A percentile compares a stretch with the other conserved stretches of the same genome.
These are phyloP conservation scores for Balearica regulorum DNA, from an alignment of 2,797 vertebrate genomes.

Conservation along the genomic window DNA sequence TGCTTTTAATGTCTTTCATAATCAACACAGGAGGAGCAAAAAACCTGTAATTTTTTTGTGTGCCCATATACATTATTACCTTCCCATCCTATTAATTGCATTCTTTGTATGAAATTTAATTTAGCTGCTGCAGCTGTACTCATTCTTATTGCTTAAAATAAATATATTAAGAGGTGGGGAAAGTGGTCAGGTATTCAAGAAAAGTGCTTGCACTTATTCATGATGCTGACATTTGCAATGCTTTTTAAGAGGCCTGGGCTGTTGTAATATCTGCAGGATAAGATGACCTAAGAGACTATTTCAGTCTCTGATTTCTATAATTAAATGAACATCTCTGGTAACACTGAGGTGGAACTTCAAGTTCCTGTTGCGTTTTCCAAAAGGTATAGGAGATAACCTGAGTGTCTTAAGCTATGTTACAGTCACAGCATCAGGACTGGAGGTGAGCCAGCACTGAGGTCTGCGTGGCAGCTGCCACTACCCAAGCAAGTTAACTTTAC, in stretches of 20 bases:
- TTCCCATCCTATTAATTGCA: background rate
- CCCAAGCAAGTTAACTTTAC: background rate
- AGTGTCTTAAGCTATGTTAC: background rate
- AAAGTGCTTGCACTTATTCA: background rate
- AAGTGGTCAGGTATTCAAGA: background rate
- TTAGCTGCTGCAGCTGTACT: background rate
- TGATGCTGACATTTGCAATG: background rate
- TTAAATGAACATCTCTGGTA: background rate
- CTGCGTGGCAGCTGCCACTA: background rate
- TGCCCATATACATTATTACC: background rate
- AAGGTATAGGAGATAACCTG: background rate
- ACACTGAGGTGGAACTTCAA: background rate
- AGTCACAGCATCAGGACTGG: background rate
- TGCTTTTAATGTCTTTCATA: background rate
- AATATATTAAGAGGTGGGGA: background rate
- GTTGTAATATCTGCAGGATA: background rate
- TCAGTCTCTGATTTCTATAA: slow-evolving; percentile 12
- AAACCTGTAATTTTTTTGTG: background rate
- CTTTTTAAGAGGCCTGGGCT: background rate
- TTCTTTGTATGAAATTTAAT: slow-evolving; percentile 12
- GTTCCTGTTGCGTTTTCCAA: background rate
- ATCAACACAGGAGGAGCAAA: background rate
- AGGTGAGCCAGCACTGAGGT: background rate
- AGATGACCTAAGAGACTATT: background rate
- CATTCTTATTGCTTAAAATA: background rate